A percentile compares a stretch with the other conserved stretches of the same genome.
Conservation (phyloP, 2,797 vertebrate species). For the Hozukius guyotensis region DNA sequence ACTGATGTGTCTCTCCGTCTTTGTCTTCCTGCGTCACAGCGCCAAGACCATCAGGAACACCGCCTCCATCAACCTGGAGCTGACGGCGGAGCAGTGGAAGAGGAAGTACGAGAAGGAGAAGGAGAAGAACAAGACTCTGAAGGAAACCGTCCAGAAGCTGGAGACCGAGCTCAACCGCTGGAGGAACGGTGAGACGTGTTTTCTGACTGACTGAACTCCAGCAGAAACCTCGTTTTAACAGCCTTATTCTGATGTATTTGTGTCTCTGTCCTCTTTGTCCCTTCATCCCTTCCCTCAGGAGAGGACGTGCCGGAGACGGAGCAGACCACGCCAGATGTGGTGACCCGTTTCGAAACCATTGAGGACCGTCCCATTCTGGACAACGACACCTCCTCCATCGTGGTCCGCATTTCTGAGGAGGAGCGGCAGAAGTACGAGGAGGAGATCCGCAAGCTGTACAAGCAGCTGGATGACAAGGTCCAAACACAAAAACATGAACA, state of each 20-base stretch:
- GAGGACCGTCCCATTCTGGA: slow-evolving; percentile 91
- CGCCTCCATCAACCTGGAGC: slow-evolving; percentile 94
- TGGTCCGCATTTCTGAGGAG: slow-evolving; percentile 92
- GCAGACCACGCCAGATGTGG: slow-evolving; percentile 86
- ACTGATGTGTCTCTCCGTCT: neutral
- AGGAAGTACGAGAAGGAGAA: slow-evolving; percentile 98
- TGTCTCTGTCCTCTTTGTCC: neutral
- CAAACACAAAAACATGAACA: neutral
- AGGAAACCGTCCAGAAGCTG: slow-evolving; percentile 93
- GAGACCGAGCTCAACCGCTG: slow-evolving; percentile 95
- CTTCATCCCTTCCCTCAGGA: slow-evolving; percentile 70
- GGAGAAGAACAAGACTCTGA: slow-evolving; percentile 95
- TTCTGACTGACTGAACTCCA: neutral
- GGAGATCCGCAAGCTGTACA: slow-evolving; percentile 96
- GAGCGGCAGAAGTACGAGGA: slow-evolving; percentile 96
- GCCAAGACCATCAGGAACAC: slow-evolving; percentile 98
- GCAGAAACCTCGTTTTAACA: neutral
- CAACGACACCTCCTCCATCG: slow-evolving; percentile 91
- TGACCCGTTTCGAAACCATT: slow-evolving; percentile 88
- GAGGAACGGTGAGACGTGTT: slow-evolving; percentile 87
- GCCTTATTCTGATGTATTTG: neutral
- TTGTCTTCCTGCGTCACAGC: slow-evolving; percentile 46
- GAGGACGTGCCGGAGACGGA: slow-evolving; percentile 93
- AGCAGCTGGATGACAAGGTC: slow-evolving; percentile 98
- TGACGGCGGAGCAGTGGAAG: slow-evolving; percentile 99